A percentile compares a stretch with the other conserved stretches of the same genome.
These are phyloP conservation scores for Pachycephus smyrnensis DNA, from an alignment of 2,888 invertebrate species.

Conservation along the genomic window DNA sequence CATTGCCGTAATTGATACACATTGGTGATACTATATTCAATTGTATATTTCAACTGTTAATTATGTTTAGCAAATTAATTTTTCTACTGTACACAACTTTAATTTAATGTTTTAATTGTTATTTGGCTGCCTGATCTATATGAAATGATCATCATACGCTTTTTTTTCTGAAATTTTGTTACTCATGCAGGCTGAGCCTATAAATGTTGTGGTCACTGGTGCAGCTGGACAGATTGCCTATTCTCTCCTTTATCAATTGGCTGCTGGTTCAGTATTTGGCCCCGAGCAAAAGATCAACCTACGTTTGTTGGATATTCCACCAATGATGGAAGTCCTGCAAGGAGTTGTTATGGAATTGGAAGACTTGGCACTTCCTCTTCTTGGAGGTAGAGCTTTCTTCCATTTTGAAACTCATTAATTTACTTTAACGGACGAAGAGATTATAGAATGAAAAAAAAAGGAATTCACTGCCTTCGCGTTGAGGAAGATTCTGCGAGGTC, in stretches of 20 bases:
- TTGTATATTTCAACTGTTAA: background rate
- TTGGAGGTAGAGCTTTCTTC: constrained; percentile 71
- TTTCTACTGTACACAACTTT: background rate
- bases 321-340: constrained; percentile 96
- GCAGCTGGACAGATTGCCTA: constrained; percentile 99
- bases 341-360: constrained; percentile 98
- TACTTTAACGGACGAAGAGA: background rate
- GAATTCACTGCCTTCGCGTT: background rate
- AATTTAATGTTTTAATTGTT: background rate
- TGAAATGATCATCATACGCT: background rate
- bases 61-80: background rate
- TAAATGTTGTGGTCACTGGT: constrained; percentile 95
- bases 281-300: constrained; percentile 86
- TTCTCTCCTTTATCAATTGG: constrained; percentile 93
- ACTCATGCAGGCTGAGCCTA: constrained; percentile 77
- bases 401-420: background rate
- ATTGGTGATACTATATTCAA: background rate
- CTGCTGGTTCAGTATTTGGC: constrained; percentile 96
- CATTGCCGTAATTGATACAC: background rate
- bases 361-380: constrained; percentile 93
- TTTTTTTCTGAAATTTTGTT: background rate
- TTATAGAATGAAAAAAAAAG: background rate
- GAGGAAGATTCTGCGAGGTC: background rate
- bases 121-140: background rate
- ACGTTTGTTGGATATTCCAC: constrained; percentile 93